These are phyloP conservation scores for Bimastos eiseni DNA, from an alignment of 2,888 invertebrate species.

Conservation along the genomic window DNA sequence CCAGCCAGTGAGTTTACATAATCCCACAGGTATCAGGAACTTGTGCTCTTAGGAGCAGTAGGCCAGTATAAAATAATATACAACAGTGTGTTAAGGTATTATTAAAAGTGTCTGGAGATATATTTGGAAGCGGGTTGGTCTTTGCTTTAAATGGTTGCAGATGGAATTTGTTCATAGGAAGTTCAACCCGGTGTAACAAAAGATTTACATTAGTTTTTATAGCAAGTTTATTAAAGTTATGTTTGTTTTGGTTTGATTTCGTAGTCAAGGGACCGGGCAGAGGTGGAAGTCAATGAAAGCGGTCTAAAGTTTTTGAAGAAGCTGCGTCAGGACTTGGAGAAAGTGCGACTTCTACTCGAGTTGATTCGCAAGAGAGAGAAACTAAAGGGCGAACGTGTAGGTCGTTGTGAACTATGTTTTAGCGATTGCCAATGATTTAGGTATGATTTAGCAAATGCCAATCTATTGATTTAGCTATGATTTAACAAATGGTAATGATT, in stretches of 20 bases:
- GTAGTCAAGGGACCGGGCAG: not conserved
- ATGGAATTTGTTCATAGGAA: not conserved
- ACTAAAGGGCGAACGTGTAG: constrained; percentile 75
- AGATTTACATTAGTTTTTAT: not conserved
- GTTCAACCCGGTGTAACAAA: not conserved
- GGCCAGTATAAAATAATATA: too few relatives aligned
- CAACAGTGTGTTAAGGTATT: too few relatives aligned
- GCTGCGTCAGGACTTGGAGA: constrained; percentile 88
- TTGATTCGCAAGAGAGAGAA: constrained; percentile 93
- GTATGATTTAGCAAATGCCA: too few relatives aligned
- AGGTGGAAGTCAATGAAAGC: constrained; percentile 1
- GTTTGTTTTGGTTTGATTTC: not conserved
- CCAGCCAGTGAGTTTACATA: too few relatives aligned
- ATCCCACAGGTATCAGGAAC: too few relatives aligned
- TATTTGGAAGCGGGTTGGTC: too few relatives aligned
- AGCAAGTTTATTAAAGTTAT: not conserved
- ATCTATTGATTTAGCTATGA: not conserved
- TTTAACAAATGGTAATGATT: not conserved
- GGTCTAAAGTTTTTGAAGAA: constrained; percentile 32
- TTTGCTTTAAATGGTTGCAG: not conserved
- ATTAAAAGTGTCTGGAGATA: too few relatives aligned
- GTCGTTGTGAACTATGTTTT: constrained; percentile 53
- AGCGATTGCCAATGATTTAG: not conserved
- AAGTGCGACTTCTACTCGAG: constrained; percentile 88
- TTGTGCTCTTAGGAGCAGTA: too few relatives aligned